Evolutionary conservation across 1,140 invertebrate species (phyloP).

Genomic region (Gryllus bimaculatus): DNA sequence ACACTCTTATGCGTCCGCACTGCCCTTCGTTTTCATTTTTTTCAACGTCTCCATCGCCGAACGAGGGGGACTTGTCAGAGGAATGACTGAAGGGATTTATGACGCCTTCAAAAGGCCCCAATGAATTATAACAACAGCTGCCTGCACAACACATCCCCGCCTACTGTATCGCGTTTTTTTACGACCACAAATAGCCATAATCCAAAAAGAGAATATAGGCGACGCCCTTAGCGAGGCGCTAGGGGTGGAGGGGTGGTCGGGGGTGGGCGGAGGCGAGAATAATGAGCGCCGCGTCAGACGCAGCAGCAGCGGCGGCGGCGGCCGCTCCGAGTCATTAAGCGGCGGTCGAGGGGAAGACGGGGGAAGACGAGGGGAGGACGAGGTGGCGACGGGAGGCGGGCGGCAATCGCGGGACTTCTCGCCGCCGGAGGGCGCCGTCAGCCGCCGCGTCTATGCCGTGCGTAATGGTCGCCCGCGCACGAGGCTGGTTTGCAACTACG

Average conservation of each 20-base stretch:
- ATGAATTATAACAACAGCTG: constrained; percentile 5
- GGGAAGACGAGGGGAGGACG: background rate
- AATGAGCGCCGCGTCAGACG: background rate
- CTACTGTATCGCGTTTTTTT: background rate
- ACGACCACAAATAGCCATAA: background rate
- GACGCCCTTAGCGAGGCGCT: background rate
- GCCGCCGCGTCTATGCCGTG: no score
- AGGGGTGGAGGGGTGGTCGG: background rate
- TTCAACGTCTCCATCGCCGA: background rate
- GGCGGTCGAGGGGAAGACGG: no score
- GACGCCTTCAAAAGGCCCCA: background rate
- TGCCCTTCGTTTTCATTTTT: background rate
- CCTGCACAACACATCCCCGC: background rate
- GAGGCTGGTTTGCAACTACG: no score
- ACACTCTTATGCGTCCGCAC: background rate
- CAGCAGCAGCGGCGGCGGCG: background rate
- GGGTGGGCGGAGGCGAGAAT: background rate
- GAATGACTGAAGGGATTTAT: background rate
- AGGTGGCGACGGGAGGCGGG: background rate
- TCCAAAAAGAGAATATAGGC: background rate
- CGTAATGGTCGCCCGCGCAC: no score
- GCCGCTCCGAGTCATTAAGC: background rate
- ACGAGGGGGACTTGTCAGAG: background rate
- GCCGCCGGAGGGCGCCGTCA: no score
- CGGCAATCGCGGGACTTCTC: no score